These are phyloP conservation scores for Andricus quercusramuli DNA, from an alignment of 2,888 invertebrate genomes.

Conservation along the genomic window DNA sequence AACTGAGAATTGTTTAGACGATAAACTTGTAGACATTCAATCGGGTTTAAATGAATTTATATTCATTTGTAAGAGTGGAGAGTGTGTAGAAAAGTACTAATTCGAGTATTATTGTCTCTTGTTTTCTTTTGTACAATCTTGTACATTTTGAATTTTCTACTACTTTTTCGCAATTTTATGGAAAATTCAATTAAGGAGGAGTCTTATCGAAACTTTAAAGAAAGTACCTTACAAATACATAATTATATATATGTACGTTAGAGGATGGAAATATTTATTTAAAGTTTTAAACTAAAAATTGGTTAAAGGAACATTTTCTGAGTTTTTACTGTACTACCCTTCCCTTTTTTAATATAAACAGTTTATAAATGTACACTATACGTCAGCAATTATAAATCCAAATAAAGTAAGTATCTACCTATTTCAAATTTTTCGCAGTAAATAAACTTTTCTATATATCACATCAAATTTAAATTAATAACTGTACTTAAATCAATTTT, in stretches of 20 bases:
- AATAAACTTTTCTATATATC: too few relatives aligned
- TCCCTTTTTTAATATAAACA: background rate
- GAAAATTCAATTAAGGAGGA: constrained; percentile 46
- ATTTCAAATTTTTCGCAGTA: too few relatives aligned
- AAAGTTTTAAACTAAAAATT: constrained; percentile 73
- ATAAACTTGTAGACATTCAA: constrained; percentile 41
- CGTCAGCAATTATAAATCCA: too few relatives aligned
- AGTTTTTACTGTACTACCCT: background rate
- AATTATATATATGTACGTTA: constrained; percentile 66
- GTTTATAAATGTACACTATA: too few relatives aligned
- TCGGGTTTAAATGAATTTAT: constrained; percentile 29
- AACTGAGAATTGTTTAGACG: constrained; percentile 38
- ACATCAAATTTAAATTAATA: too few relatives aligned
- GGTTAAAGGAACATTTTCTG: constrained; percentile 56
- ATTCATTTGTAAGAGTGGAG: constrained; percentile 14
- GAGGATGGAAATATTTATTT: constrained; percentile 73
- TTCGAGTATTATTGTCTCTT: constrained; percentile 23
- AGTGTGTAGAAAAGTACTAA: constrained; percentile 8
- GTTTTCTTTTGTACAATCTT: constrained; percentile 42
- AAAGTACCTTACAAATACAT: constrained; percentile 68
- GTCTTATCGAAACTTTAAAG: constrained; percentile 69
- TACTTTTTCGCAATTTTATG: constrained; percentile 58
- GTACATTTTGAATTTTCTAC: constrained; percentile 50
- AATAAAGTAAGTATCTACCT: too few relatives aligned
- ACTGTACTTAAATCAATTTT: too few relatives aligned